phyloP scores from a whole-genome alignment of 2,797 vertebrate species.

The Pangasius larnaudii region DNA sequence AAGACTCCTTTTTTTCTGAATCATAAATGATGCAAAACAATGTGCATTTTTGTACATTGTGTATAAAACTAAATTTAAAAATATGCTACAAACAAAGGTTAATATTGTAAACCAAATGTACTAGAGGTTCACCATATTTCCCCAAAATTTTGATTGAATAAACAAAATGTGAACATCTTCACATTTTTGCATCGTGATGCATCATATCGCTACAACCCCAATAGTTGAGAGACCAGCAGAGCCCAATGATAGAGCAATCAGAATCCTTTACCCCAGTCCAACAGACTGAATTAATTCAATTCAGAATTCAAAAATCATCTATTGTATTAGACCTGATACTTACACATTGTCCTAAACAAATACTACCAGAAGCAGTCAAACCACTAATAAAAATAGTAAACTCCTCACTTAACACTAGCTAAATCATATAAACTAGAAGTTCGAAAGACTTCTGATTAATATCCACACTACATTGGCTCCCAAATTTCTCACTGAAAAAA shows the following conservation, averaged over 20 bases:
- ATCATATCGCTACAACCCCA: not conserved
- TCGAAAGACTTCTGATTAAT: not conserved
- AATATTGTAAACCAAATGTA: no score
- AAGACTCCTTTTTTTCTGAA: no score
- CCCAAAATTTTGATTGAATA: not conserved
- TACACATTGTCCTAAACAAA: no score
- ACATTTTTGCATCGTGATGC: not conserved
- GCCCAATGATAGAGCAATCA: not conserved
- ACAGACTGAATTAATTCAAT: not conserved
- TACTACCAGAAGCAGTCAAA: no score
- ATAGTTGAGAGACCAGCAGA: not conserved
- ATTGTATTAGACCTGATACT: not conserved
- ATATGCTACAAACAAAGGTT: no score
- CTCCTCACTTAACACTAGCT: no score
- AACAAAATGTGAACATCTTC: not conserved
- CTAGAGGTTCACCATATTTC: not conserved
- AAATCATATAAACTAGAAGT: no score
- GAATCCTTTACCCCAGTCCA: not conserved
- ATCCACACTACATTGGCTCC: not conserved
- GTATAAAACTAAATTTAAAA: no score
- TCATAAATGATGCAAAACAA: no score
- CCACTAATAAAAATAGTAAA: no score
- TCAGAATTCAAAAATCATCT: not conserved
- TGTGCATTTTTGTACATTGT: no score
- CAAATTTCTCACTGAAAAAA: not conserved